Conservation (phyloP, 2,113 vertebrate genomes). For the Actenoides lindsayi region DNA sequence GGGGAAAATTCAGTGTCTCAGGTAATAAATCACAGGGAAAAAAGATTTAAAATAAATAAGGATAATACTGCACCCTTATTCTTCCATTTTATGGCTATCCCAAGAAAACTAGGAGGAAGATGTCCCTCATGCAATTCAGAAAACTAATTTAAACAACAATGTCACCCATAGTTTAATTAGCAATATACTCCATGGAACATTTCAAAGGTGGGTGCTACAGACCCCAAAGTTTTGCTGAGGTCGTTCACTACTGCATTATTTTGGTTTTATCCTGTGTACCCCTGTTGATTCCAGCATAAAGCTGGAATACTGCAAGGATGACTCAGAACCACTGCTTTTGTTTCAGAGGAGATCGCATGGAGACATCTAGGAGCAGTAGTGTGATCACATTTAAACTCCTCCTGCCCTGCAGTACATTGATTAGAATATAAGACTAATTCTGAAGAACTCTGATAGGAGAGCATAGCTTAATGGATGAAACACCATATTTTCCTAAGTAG, state of each 20-base stretch:
- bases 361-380: neutral
- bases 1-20: slow-evolving; percentile 6
- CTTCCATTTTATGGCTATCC: neutral
- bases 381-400: neutral
- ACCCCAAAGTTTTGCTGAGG: neutral
- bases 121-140: neutral
- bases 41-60: slow-evolving; percentile 56
- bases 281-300: neutral
- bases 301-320: neutral
- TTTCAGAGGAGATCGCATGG: neutral
- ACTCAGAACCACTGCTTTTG: neutral
- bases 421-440: neutral
- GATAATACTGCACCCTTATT: neutral
- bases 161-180: neutral
- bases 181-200: neutral
- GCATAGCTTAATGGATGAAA: neutral
- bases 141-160: neutral
- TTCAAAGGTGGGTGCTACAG: neutral
- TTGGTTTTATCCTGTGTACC: neutral
- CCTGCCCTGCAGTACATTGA: neutral
- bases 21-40: slow-evolving; percentile 14
- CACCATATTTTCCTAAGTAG: neutral
- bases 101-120: neutral
- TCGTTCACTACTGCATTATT: neutral
- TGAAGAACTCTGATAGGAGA: neutral